phyloP scores from a whole-genome alignment of 2,888 invertebrate species.

The Napeogenes sylphis region DNA sequence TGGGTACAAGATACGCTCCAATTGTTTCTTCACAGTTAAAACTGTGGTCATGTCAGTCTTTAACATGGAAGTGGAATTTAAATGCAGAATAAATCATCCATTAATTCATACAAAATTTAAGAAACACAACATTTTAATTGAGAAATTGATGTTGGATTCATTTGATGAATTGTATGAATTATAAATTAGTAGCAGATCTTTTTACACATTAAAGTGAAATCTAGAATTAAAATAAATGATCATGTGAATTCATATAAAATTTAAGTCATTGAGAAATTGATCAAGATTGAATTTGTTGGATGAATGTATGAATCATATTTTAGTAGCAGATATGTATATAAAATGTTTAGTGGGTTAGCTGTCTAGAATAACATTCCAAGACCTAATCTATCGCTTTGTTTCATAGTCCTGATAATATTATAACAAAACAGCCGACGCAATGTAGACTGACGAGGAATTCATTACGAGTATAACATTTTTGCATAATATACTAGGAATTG shows the following conservation, averaged over 20 bases:
- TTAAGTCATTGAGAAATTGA: too few relatives aligned
- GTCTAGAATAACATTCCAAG: constrained; percentile 6
- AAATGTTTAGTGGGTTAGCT: constrained; percentile 5
- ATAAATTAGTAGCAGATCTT: too few relatives aligned
- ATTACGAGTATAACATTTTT: constrained; percentile 23
- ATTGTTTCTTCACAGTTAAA: constrained; percentile 13
- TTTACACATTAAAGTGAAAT: too few relatives aligned
- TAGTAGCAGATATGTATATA: background rate
- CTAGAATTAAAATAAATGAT: too few relatives aligned
- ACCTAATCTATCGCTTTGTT: constrained; percentile 19
- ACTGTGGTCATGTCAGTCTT: constrained; percentile 12
- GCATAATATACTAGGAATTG: constrained; percentile 25
- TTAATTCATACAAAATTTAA: too few relatives aligned
- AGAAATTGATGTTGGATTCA: too few relatives aligned
- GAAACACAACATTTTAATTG: too few relatives aligned
- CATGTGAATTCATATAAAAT: too few relatives aligned
- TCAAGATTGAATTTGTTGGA: background rate
- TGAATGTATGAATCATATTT: constrained; percentile 3
- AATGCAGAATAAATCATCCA: constrained; percentile 5
- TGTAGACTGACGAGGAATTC: constrained; percentile 19
- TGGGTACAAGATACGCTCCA: constrained; percentile 22
- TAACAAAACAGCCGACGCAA: constrained; percentile 9
- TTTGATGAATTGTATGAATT: too few relatives aligned
- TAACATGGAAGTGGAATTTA: constrained; percentile 6
- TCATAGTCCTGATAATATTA: constrained; percentile 12